Evolutionary conservation across 2,797 vertebrate genomes (phyloP), one percentile per base, ranked within the genome.

Genomic region (Cynopterus sphinx): DNA sequence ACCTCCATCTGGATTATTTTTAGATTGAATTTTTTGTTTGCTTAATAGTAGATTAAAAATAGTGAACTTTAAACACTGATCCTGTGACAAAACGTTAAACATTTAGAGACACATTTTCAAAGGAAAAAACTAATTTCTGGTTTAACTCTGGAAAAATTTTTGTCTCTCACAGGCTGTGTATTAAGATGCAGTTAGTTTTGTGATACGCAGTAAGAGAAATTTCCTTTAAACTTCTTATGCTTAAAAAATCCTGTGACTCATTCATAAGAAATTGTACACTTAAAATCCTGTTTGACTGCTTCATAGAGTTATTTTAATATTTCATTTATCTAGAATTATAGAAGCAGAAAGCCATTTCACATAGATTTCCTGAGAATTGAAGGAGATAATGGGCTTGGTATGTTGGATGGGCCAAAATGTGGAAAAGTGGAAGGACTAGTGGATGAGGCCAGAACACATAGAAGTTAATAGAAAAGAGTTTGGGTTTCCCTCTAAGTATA

Each of bases 1-100:
- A 49, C 86, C 12, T 59, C 51, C 51, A 77, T 55, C 46, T 43
- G 43, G 1, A 36, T 17, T 31, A n/a, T 55, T 87, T 91, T 87
- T 57, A 83, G 65, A 57, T 85, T 93, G 46, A 68, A 43, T 9
- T 53, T 96, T 90, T 81, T 93, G 46, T 91, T 93, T 87, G 43
- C 88, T 90, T 75, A 92, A 75, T 93, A 59, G 22, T 92, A 83
- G 9, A 95, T 53, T 93, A 96, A 94, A 92, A 95, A 74, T 78
- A 41, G 26, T 91, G 78, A 91, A 73, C 33, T 61, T 83, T 82
- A 90, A 92, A 93, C 26, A 65, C 9, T 51, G 39, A 61, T 96
- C 78, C 9, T 81, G 51, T 82, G 85, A 79, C 68, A 82, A 71
- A 31, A 73, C 49, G 21, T 85, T 83, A 75, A 92, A 65, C 71